These are phyloP conservation scores for Pangasius mekongensis DNA, from an alignment of 2,797 vertebrate genomes.

Conservation along the genomic window DNA sequence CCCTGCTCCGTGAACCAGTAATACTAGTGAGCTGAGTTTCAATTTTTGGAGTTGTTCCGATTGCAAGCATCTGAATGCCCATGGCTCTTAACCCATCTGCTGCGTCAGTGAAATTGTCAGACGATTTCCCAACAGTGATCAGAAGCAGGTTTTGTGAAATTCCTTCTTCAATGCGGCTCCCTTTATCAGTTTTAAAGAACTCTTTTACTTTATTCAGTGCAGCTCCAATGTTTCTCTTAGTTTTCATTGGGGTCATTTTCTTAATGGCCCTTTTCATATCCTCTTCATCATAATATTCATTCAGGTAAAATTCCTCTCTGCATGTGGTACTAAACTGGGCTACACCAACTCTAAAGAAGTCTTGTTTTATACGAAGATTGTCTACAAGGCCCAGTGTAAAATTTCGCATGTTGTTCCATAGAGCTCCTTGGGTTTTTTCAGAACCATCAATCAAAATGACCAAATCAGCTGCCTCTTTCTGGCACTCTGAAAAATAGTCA, in stretches of 20 bases:
- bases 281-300: conserved; percentile 38
- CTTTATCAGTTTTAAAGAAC: conserved; percentile 72
- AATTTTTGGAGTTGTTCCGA: conserved; percentile 68
- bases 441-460: conserved; percentile 84
- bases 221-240: conserved; percentile 68
- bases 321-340: conserved; percentile 77
- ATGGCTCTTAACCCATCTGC: conserved; percentile 65
- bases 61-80: conserved; percentile 74
- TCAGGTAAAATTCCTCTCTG: conserved; percentile 76
- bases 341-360: conserved; percentile 73
- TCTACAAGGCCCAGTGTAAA: conserved; percentile 73
- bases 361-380: conserved; percentile 68
- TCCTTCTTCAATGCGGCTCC: conserved; percentile 68
- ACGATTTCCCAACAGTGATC: conserved; percentile 79
- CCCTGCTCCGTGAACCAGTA: conserved; percentile 60
- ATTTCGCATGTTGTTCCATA: conserved; percentile 75
- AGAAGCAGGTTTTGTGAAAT: conserved; percentile 78
- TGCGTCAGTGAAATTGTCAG: conserved; percentile 67
- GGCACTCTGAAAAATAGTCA: conserved; percentile 71
- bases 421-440: conserved; percentile 59
- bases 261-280: conserved; percentile 65
- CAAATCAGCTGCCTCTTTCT: conserved; percentile 74
- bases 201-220: conserved; percentile 68
- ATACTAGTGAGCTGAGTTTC: conserved; percentile 75
- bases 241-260: conserved; percentile 56